Conservation (phyloP, 1,140 invertebrate species). For the Hyphantria cunea region DNA sequence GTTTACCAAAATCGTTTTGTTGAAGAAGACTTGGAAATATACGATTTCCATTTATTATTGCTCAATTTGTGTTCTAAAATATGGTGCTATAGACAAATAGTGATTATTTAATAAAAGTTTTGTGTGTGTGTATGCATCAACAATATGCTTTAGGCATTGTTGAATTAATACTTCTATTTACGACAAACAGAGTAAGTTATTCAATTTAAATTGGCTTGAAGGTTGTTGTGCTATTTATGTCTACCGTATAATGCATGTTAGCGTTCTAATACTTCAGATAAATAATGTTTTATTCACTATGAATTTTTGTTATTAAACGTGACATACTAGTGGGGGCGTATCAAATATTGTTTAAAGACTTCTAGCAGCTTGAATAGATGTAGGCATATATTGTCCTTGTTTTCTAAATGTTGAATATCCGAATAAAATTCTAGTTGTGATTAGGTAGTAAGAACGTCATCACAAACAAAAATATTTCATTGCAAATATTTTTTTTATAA, state of each 20-base stretch:
- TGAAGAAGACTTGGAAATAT: background rate
- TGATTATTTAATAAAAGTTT: conserved; percentile 4
- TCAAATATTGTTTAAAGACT: no score
- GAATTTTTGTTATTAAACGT: no score
- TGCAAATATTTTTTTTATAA: no score
- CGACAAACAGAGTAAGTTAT: conserved; percentile 18
- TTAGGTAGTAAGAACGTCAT: no score
- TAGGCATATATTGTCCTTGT: no score
- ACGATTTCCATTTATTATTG: background rate
- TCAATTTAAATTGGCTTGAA: conserved; percentile 27
- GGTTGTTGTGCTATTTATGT: conserved; percentile 11
- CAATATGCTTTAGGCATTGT: conserved; percentile 5
- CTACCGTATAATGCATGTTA: background rate
- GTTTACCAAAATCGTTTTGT: conserved; percentile 1
- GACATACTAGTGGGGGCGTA: no score
- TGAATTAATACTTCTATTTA: conserved; percentile 2
- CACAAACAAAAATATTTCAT: no score
- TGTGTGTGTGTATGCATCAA: background rate
- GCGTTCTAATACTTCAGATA: background rate
- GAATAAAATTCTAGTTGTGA: no score
- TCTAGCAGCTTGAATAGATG: no score
- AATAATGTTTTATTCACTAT: no score
- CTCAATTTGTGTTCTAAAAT: conserved; percentile 8
- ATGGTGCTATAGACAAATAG: background rate
- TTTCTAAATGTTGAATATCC: no score